A percentile compares a stretch with the other conserved stretches of the same genome.
Conservation (phyloP, 2,113 vertebrate genomes). For the Noctilio leporinus region DNA sequence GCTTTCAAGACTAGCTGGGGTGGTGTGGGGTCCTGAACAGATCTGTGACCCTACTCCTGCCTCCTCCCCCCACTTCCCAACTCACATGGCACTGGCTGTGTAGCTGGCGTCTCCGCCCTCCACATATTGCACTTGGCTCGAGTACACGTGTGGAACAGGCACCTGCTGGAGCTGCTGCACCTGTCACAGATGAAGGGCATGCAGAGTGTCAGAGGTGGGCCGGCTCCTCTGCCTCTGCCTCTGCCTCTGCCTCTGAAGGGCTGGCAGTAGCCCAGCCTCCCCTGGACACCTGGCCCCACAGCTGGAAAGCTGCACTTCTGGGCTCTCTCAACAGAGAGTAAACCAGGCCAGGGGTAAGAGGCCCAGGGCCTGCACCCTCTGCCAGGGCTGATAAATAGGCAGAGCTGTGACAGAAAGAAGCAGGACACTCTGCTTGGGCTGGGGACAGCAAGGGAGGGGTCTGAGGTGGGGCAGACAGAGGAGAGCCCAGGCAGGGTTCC, state of each 20-base stretch:
- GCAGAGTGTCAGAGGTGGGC: not conserved
- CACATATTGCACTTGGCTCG: slow-evolving; percentile 90
- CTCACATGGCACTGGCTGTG: slow-evolving; percentile 88
- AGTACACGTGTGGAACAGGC: slow-evolving; percentile 88
- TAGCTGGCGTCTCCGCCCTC: slow-evolving; percentile 86
- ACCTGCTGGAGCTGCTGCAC: slow-evolving; percentile 91
- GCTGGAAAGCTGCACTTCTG: not conserved
- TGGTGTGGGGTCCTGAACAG: not conserved
- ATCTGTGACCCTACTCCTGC: accelerated
- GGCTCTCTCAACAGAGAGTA: not conserved
- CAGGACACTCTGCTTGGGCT: not conserved
- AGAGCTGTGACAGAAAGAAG: not conserved
- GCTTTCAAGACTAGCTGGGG: not conserved
- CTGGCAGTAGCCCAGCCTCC: not conserved
- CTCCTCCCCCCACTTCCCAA: not conserved
- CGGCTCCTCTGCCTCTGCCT: not conserved
- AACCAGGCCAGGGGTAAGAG: not conserved
- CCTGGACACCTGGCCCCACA: not conserved
- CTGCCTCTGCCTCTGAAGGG: not conserved
- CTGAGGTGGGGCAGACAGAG: not conserved
- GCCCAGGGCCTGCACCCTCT: not conserved
- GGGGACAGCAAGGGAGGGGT: not conserved
- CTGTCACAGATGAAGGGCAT: slow-evolving; percentile 58
- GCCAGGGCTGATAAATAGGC: not conserved
- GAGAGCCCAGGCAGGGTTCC: not conserved